Conservation (phyloP, 2,113 vertebrate species). For the Rallus limicola region DNA sequence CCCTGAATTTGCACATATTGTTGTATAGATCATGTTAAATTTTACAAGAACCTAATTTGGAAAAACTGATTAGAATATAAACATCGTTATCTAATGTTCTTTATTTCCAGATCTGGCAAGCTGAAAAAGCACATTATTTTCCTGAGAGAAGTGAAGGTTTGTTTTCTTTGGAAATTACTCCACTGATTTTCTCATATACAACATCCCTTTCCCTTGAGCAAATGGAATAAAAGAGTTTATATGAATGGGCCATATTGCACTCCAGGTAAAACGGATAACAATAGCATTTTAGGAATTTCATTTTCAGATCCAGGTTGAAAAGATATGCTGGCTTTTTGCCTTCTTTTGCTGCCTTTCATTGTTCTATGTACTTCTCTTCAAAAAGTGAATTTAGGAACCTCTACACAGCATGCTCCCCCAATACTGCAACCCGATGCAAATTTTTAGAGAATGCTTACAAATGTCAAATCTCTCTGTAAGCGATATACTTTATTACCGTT, state of each 20-base stretch:
- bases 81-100: constrained; percentile 36
- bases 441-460: constrained; percentile 57
- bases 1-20: neutral
- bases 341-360: neutral
- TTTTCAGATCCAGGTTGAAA: neutral
- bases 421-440: constrained; percentile 27
- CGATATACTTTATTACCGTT: constrained; percentile 60
- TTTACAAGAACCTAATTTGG: constrained; percentile 59
- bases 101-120: constrained; percentile 51
- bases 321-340: neutral
- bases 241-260: neutral
- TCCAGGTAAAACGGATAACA: neutral
- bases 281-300: constrained; percentile 9
- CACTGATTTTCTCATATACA: constrained; percentile 31
- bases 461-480: constrained; percentile 54
- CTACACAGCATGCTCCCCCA: neutral
- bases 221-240: neutral
- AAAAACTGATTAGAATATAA: constrained; percentile 64
- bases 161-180: constrained; percentile 28
- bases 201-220: neutral
- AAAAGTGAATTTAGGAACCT: constrained; percentile 1
- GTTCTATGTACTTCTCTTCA: neutral
- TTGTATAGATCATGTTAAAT: neutral
- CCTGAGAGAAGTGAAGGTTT: constrained; percentile 16
- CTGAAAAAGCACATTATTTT: constrained; percentile 33